Conservation (phyloP, 2,113 vertebrate species). For the Amphilophus citrinellus region DNA sequence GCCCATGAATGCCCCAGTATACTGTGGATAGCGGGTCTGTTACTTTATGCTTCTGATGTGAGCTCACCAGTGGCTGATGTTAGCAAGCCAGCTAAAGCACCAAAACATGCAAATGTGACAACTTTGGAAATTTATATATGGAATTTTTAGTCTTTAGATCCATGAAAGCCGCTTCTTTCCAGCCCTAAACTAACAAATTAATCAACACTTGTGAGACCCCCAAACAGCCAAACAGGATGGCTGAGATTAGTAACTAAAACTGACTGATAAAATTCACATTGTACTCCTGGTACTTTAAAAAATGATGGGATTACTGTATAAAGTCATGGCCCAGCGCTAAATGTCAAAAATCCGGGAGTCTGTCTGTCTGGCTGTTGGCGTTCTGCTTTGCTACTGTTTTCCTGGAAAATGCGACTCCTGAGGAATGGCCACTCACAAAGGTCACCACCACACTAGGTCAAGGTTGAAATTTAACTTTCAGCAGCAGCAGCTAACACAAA, state of each 20-base stretch:
- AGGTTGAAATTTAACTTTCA: neutral
- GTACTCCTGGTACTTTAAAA: neutral
- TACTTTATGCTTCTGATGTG: no score
- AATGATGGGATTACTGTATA: neutral
- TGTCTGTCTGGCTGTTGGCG: neutral
- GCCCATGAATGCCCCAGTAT: no score
- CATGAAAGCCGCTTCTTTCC: accelerated
- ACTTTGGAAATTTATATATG: no score
- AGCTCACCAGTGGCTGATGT: no score
- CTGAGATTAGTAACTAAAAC: neutral
- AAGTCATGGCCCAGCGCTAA: neutral
- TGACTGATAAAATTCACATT: neutral
- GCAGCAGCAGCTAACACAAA: neutral
- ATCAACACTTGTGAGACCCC: no score
- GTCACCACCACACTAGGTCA: neutral
- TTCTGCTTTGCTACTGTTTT: neutral
- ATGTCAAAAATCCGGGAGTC: neutral
- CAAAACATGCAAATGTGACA: no score
- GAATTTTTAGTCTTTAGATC: neutral
- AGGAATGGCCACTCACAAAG: neutral
- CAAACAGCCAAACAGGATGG: neutral
- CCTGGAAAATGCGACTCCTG: neutral
- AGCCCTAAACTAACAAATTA: neutral
- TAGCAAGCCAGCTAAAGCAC: no score
- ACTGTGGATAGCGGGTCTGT: no score